A percentile compares a stretch with the other conserved stretches of the same genome.
Conservation (phyloP, 1,140 invertebrate genomes). For the Diorhabda carinulata region DNA sequence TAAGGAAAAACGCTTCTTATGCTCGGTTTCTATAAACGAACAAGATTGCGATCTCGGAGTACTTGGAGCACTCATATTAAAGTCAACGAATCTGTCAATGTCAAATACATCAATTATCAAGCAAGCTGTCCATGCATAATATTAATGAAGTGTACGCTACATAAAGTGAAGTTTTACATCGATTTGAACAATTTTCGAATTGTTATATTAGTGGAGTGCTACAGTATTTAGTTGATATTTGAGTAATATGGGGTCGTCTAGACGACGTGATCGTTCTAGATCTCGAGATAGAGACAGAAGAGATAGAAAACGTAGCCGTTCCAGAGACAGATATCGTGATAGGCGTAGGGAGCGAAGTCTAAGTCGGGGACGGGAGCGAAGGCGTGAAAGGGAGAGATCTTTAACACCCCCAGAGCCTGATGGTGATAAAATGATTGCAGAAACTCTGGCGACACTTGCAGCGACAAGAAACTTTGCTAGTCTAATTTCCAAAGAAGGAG, state of each 20-base stretch:
- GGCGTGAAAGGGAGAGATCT: slow-evolving; percentile 53
- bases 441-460: slow-evolving; percentile 48
- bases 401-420: slow-evolving; percentile 47
- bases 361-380: slow-evolving; percentile 46
- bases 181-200: too few species aligned
- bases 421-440: slow-evolving; percentile 44
- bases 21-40: too few species aligned
- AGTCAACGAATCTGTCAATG: too few species aligned
- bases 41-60: too few species aligned
- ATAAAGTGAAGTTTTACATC: too few species aligned
- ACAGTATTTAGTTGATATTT: too few species aligned
- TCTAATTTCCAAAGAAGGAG: slow-evolving; percentile 49
- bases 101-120: too few species aligned
- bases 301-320: slow-evolving; percentile 50
- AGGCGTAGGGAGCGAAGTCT: slow-evolving; percentile 45
- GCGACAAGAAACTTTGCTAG: slow-evolving; percentile 52
- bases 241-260: slow-evolving; percentile 31
- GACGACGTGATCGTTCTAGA: slow-evolving; percentile 48
- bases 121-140: too few species aligned
- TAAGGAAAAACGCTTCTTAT: too few species aligned
- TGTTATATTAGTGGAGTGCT: too few species aligned
- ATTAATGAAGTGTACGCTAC: too few species aligned
- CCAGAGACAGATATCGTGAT: slow-evolving; percentile 53
- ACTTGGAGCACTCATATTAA: too few species aligned
- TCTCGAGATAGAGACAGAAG: slow-evolving; percentile 43